phyloP scores from a whole-genome alignment of 2,888 invertebrate species.

The Rhagonycha fulva region DNA sequence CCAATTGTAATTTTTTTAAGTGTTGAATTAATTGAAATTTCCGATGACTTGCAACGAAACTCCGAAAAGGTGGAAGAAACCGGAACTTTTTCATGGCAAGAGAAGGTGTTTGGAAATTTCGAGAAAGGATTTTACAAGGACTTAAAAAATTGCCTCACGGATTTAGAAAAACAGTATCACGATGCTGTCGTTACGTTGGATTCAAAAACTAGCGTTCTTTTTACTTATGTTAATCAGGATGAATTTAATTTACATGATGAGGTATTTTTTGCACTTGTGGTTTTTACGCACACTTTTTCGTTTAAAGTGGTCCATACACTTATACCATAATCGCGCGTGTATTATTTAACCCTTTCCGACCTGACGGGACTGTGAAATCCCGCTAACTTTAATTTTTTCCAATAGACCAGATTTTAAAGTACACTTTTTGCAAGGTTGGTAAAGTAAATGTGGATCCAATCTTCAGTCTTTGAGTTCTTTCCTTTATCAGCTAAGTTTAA shows the following conservation, averaged over 20 bases:
- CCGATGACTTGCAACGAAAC: constrained; percentile 10
- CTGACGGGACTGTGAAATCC: no score
- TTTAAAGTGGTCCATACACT: neutral
- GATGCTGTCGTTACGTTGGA: constrained; percentile 47
- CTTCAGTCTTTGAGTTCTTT: no score
- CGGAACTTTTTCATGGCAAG: constrained; percentile 69
- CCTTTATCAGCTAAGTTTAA: no score
- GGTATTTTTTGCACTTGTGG: neutral
- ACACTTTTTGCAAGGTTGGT: no score
- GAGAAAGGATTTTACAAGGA: constrained; percentile 66
- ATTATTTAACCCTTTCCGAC: no score
- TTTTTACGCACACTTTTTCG: neutral
- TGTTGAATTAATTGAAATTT: neutral
- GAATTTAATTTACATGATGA: constrained; percentile 53
- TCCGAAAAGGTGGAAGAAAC: constrained; percentile 37
- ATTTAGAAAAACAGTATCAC: constrained; percentile 64
- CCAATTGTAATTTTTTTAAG: neutral
- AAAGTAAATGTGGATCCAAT: no score
- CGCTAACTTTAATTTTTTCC: no score
- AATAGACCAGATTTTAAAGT: no score
- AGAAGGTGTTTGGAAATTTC: constrained; percentile 67
- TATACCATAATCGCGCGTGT: no score
- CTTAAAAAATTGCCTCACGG: constrained; percentile 64
- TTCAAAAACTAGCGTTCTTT: constrained; percentile 55
- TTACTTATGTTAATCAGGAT: constrained; percentile 66